Evolutionary conservation across 1,140 invertebrate genomes (phyloP), one percentile per base, ranked within the genome.

Genomic region (Pemphigus obesinymphae): DNA sequence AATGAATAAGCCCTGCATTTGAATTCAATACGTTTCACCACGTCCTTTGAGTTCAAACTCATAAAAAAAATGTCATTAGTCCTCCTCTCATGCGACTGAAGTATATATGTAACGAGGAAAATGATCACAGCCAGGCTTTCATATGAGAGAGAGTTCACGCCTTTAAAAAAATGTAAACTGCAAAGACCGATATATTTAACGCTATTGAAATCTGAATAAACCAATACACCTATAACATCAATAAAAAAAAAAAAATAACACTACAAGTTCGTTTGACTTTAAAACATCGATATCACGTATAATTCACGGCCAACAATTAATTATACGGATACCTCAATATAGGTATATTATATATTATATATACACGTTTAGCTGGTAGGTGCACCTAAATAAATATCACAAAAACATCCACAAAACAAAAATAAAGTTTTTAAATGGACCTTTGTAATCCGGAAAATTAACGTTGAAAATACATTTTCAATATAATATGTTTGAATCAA

Each of bases 131-230:
- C n/a, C 34, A 34, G 31, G 61, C 31, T 34, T 66, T 10, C 34
- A n/a, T n/a, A n/a, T n/a, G 10, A 66, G n/a, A 1, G 34, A 40
- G 10, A 66, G n/a, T 66, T 66, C 34, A 66, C 20, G 31, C 20
- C 20, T 66, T 66, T 37, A 66, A 66, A 66, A 34, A n/a, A n/a
- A n/a, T n/a, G n/a, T n/a, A n/a, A n/a, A n/a, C n/a, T 11, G 37
- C 15, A 10, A 37, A 4, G 31, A 20, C 3, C 37, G 63, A 66
- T 34, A 40, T 66, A 34, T 66, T 61, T 11, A n/a, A 20, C 34
- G 15, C 61, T 31, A 66, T 66, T 66, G 61, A 34, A 66, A 66
- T 66, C 61, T 34, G 61, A 66, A 66, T 66, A 66, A 37, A 20
- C 31, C 20, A 66, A 34, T 66, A 31, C 34, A 66, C 20, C n/a